Evolutionary conservation across 2,888 invertebrate genomes (phyloP), one percentile per base, ranked within the genome.

Genomic region (Neoscelio sp.): DNA sequence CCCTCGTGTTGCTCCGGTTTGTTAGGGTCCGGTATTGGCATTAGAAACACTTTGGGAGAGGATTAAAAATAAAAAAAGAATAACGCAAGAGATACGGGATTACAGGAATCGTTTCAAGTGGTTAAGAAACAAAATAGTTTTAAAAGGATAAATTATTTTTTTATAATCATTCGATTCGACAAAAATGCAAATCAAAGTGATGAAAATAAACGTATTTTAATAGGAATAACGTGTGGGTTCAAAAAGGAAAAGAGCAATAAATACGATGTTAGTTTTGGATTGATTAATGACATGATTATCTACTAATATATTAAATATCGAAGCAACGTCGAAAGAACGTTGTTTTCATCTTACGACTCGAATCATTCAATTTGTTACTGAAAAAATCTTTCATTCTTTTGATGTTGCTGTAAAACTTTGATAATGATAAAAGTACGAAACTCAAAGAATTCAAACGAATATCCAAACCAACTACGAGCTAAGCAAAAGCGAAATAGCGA

Each of bases 1-100:
- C 95, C 95, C 92, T 96, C 96, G 93, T 96, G 96, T 94, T 96
- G 95, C 92, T 95, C 95, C 90, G 96, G 96, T 92, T 95, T 95
- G 91, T 95, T 94, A 91, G 96, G 96, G 92, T 96, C 95, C 91
- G 96, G 95, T 92, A 96, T 93, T 91, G 96, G 96, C 93, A 96
- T 91, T 90, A 89, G 87, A 91, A 92, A 91, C 89, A 89, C 88
- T 89, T 79, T 81, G 82, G 80, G 80, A 68, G 38, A 54, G 65
- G 71, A 60, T 68, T 40, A 33, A 35, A 35, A 78, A 52, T 78
- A 65, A 74, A 52, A 20, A 30, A 60, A 33, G 12, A 12, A 58
- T 35, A 17, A 33, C 15, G 10, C 4, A 62, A 35, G 28, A 64
- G n/a, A n/a, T n/a, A n/a, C n/a, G n/a, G n/a, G n/a, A n/a, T n/a